A percentile compares a stretch with the other conserved stretches of the same genome.
Evolutionary conservation across 2,113 vertebrate genomes (phyloP).

Genomic region (Sardina pilchardus): DNA sequence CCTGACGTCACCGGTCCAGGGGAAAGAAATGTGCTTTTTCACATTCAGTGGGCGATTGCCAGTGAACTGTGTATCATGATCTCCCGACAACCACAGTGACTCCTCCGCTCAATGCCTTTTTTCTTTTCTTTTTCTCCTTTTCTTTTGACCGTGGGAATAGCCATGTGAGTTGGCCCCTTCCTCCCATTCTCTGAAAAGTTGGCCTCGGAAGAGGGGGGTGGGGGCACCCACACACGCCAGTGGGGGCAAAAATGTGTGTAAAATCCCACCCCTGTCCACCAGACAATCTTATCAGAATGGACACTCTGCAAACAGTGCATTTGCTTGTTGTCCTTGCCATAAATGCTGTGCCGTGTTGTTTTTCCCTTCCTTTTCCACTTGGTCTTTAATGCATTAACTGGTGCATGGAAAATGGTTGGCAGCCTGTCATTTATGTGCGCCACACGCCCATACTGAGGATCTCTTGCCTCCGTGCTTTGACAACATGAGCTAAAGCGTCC

Average conservation of each 20-base stretch:
- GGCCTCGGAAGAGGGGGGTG: constrained; percentile 21
- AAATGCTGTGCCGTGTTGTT: neutral
- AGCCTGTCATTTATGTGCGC: neutral
- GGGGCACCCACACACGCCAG: neutral
- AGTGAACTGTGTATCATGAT: constrained; percentile 49
- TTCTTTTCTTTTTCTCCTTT: constrained; percentile 23
- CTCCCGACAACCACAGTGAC: constrained; percentile 44
- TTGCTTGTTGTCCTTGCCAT: neutral
- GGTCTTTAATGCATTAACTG: neutral
- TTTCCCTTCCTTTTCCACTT: neutral
- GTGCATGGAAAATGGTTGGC: constrained; percentile 3
- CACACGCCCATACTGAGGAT: neutral
- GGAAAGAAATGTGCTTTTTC: constrained; percentile 28
- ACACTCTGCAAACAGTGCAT: constrained; percentile 19
- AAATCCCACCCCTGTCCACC: constrained; percentile 23
- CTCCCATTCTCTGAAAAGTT: constrained; percentile 51
- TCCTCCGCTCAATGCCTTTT: constrained; percentile 38
- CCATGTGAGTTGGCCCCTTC: constrained; percentile 55
- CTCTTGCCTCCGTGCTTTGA: neutral
- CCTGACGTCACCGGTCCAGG: constrained; percentile 9
- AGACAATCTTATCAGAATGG: neutral
- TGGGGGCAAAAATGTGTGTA: neutral
- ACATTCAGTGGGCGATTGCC: constrained; percentile 32
- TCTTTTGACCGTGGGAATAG: constrained; percentile 60
- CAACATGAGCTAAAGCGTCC: neutral